Conservation (phyloP, 2,888 invertebrate genomes). For the Drosophila gaucha region DNA sequence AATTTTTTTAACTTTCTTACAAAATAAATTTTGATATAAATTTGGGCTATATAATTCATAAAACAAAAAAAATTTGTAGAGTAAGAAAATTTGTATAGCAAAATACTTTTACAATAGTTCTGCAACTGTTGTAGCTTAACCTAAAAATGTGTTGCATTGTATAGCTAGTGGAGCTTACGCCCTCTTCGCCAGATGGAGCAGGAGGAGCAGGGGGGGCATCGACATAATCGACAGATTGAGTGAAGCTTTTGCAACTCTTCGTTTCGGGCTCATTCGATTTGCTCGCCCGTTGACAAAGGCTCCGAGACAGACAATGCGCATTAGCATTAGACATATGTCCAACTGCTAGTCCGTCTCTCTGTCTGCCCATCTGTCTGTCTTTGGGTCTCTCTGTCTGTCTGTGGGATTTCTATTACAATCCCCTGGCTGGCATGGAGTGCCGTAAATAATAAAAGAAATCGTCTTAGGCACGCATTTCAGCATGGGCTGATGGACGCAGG, state of each 20-base stretch:
- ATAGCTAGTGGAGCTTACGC: constrained; percentile 52
- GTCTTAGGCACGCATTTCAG: constrained; percentile 79
- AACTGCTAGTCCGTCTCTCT: constrained; percentile 14
- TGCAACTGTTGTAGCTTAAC: background rate
- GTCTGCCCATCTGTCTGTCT: constrained; percentile 3
- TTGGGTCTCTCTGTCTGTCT: constrained; percentile 1
- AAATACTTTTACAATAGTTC: background rate
- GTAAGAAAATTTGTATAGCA: too few species aligned
- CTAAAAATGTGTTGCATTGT: constrained; percentile 22
- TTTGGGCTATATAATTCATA: too few species aligned
- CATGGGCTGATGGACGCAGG: constrained; percentile 67
- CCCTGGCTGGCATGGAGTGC: constrained; percentile 21
- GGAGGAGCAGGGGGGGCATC: background rate
- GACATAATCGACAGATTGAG: constrained; percentile 42
- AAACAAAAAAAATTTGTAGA: too few species aligned
- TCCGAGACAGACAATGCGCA: constrained; percentile 60
- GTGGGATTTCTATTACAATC: constrained; percentile 60
- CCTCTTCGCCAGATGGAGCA: background rate
- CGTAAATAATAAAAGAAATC: constrained; percentile 81
- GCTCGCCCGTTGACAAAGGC: constrained; percentile 57
- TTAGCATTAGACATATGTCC: constrained; percentile 73
- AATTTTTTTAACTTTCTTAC: too few species aligned
- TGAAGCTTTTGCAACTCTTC: constrained; percentile 66
- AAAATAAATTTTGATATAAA: too few species aligned
- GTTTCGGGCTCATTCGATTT: constrained; percentile 29